Conservation (phyloP, 2,888 invertebrate species). For the Mellilla xanthometata region DNA sequence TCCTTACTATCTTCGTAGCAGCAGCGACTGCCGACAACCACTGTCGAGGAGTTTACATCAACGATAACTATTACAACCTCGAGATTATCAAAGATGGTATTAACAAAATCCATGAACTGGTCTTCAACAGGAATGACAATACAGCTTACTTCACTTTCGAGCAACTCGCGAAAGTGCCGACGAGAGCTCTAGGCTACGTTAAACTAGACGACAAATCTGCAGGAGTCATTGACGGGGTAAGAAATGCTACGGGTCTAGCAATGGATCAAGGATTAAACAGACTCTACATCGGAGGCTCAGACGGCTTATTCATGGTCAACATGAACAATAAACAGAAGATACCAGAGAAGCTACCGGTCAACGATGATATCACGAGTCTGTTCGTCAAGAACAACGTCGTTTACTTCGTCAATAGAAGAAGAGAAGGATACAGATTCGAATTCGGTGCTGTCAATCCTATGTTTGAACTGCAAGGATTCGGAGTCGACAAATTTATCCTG, state of each 20-base stretch:
- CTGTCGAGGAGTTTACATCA: conserved; percentile 57
- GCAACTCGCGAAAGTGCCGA: conserved; percentile 45
- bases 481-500: conserved; percentile 53
- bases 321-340: conserved; percentile 48
- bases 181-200: conserved; percentile 50
- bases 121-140: conserved; percentile 57
- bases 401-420: conserved; percentile 54
- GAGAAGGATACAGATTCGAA: conserved; percentile 57
- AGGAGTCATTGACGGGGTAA: conserved; percentile 55
- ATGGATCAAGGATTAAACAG: conserved; percentile 57
- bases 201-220: conserved; percentile 46
- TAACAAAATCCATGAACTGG: conserved; percentile 55
- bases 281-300: conserved; percentile 60
- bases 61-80: conserved; percentile 56
- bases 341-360: conserved; percentile 55
- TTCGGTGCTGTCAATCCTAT: conserved; percentile 48
- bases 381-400: conserved; percentile 55
- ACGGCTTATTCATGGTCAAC: conserved; percentile 61
- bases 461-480: conserved; percentile 47
- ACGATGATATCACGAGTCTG: conserved; percentile 54
- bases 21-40: conserved; percentile 41
- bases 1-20: conserved; percentile 37
- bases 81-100: conserved; percentile 65
- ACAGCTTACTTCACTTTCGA: conserved; percentile 65
- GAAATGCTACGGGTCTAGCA: conserved; percentile 63